These are phyloP conservation scores for Streptopelia turtur DNA, from an alignment of 2,797 vertebrate species.

Conservation along the genomic window DNA sequence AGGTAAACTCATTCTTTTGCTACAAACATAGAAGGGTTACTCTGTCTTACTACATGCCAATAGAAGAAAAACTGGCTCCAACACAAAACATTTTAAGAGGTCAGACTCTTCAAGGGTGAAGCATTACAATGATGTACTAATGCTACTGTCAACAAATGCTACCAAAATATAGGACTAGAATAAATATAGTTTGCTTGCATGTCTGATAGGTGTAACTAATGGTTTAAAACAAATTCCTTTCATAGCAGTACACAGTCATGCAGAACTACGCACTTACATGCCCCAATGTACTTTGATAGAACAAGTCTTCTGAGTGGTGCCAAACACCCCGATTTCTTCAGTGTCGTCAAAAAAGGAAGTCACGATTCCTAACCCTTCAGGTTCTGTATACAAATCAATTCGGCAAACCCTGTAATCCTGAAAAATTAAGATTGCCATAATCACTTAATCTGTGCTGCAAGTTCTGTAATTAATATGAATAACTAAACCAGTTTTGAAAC, in stretches of 20 bases:
- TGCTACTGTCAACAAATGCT: background rate
- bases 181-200: background rate
- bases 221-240: slow-evolving; percentile 29
- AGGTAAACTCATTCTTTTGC: background rate
- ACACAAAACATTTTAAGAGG: background rate
- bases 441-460: background rate
- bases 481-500: slow-evolving; percentile 45
- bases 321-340: slow-evolving; percentile 86
- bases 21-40: background rate
- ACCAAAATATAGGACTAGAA: background rate
- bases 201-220: background rate
- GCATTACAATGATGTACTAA: background rate
- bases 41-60: background rate
- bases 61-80: background rate
- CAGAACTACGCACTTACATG: slow-evolving; percentile 84
- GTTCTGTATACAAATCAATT: slow-evolving; percentile 92
- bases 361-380: slow-evolving; percentile 86
- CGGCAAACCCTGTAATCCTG: slow-evolving; percentile 91
- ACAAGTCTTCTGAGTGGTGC: slow-evolving; percentile 86
- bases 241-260: background rate
- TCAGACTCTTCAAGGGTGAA: background rate
- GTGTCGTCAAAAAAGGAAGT: slow-evolving; percentile 87
- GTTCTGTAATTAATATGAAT: slow-evolving; percentile 12
- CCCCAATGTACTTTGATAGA: slow-evolving; percentile 95
- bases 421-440: slow-evolving; percentile 35